Conservation (phyloP, 2,113 vertebrate species). For the Hippotragus niger region DNA sequence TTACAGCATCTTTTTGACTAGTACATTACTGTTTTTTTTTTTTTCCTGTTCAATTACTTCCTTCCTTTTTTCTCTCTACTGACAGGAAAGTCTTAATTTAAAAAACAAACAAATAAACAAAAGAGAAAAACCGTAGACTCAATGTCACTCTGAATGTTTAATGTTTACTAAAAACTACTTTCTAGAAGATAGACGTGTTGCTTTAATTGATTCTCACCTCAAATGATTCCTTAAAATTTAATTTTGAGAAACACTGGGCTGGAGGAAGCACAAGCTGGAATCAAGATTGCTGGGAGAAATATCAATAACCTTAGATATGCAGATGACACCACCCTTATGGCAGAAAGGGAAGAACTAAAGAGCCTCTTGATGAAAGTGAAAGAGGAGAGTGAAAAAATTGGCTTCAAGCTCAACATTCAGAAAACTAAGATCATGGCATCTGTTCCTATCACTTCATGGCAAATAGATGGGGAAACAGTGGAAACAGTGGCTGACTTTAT, state of each 20-base stretch:
- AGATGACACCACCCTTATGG: neutral
- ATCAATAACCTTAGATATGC: neutral
- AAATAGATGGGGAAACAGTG: neutral
- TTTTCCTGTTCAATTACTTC: neutral
- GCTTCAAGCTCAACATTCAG: neutral
- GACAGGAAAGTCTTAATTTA: neutral
- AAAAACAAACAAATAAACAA: neutral
- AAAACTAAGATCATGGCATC: neutral
- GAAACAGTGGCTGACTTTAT: neutral
- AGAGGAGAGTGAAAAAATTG: neutral
- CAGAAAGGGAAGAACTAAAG: neutral
- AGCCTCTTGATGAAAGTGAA: neutral
- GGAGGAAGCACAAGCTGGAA: neutral
- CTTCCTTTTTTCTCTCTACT: neutral
- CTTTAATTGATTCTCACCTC: neutral
- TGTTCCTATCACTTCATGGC: neutral
- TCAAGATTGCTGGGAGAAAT: neutral
- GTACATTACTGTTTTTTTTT: neutral
- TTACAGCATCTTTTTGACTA: neutral
- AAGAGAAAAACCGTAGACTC: neutral
- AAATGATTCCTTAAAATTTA: slow-evolving; percentile 12
- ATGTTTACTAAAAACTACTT: neutral
- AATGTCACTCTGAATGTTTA: neutral
- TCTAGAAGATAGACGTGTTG: neutral
- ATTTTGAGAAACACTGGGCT: neutral